These are phyloP conservation scores for Megaustenia siamemsis DNA, from an alignment of 2,888 invertebrate species.

Conservation along the genomic window DNA sequence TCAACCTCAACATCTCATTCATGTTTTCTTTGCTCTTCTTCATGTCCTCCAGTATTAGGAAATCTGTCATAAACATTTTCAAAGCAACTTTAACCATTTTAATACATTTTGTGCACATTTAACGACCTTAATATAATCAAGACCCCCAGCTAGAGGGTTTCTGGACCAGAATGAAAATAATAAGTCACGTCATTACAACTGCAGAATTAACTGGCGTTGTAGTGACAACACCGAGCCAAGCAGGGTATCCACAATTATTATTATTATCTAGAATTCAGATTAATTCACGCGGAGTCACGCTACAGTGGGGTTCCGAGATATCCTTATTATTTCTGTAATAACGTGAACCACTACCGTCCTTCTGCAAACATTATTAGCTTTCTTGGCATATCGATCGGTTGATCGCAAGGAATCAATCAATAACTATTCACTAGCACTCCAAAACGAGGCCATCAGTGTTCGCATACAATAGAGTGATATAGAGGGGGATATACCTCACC, in stretches of 20 bases:
- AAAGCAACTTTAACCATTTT: too few relatives aligned
- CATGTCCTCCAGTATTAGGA: too few relatives aligned
- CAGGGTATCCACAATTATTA: not conserved
- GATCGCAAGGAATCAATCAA: conserved; percentile 33
- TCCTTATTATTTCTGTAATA: conserved; percentile 28
- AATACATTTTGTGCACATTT: too few relatives aligned
- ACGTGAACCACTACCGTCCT: not conserved
- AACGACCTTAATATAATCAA: too few relatives aligned
- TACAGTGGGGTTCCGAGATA: conserved; percentile 2
- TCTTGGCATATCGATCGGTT: conserved; percentile 25
- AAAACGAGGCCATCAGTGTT: not conserved
- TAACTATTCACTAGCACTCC: not conserved
- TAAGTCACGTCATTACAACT: too few relatives aligned
- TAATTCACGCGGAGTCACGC: not conserved
- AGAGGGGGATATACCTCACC: not conserved
- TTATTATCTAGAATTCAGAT: not conserved
- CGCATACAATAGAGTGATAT: not conserved
- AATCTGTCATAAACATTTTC: too few relatives aligned
- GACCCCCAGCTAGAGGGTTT: too few relatives aligned
- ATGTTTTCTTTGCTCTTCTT: too few relatives aligned
- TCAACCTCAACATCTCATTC: too few relatives aligned
- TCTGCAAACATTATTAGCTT: conserved; percentile 17
- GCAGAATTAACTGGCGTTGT: too few relatives aligned
- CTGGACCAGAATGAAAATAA: too few relatives aligned
- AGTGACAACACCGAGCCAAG: not conserved